These are phyloP conservation scores for Synergus umbraculus DNA, from an alignment of 2,888 invertebrate genomes.

Conservation along the genomic window DNA sequence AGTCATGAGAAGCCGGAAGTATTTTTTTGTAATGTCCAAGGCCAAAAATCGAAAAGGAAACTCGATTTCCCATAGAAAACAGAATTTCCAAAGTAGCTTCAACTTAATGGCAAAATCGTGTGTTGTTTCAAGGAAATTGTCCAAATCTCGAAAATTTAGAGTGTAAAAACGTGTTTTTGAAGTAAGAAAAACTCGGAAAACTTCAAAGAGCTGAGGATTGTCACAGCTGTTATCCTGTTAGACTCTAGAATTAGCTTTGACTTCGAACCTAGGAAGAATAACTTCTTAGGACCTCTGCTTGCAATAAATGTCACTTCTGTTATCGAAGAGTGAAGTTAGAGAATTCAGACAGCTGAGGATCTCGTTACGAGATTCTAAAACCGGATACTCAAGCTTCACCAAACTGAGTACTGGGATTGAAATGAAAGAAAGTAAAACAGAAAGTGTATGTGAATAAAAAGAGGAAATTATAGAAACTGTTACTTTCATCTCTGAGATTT, in stretches of 20 bases:
- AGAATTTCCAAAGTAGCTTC: background rate
- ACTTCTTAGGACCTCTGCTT: background rate
- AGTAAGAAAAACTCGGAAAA: slow-evolving; percentile 9
- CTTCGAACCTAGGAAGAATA: slow-evolving; percentile 7
- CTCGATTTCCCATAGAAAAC: background rate
- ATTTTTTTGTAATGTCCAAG: slow-evolving; percentile 7
- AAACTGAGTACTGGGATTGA: slow-evolving; percentile 19
- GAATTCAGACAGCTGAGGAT: slow-evolving; percentile 20
- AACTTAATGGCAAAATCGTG: background rate
- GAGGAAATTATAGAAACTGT: slow-evolving; percentile 30
- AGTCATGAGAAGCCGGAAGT: slow-evolving; percentile 20
- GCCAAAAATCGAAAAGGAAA: slow-evolving; percentile 3
- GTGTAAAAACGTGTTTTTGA: background rate
- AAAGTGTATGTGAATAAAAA: slow-evolving; percentile 23
- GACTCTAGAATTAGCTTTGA: slow-evolving; percentile 9
- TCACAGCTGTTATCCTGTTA: slow-evolving; percentile 15
- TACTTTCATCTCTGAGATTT: slow-evolving; percentile 20
- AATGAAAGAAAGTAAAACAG: slow-evolving; percentile 37
- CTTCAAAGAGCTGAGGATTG: background rate
- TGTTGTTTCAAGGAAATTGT: background rate
- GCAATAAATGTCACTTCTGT: slow-evolving; percentile 36
- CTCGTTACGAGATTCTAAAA: slow-evolving; percentile 35
- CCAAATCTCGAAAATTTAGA: background rate
- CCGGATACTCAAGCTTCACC: slow-evolving; percentile 34
- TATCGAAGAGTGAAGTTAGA: slow-evolving; percentile 37